These are phyloP conservation scores for Coecobrya sp. DNA, from an alignment of 2,888 invertebrate species.

Conservation along the genomic window DNA sequence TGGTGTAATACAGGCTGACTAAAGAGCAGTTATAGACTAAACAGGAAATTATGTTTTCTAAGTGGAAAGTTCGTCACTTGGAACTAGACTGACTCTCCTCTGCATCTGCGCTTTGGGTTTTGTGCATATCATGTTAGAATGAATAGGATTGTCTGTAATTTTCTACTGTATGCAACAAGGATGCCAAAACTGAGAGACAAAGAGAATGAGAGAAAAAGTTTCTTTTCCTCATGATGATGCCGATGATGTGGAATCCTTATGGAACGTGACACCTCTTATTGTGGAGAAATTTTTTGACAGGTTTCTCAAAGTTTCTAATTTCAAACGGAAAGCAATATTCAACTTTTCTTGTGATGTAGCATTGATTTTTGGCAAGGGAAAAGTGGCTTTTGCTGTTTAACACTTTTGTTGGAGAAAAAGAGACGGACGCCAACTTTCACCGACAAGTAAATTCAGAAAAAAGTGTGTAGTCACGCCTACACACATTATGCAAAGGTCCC, in stretches of 20 bases:
- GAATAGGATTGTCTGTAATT: neutral
- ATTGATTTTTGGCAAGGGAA: neutral
- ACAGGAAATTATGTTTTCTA: no score
- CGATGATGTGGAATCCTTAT: neutral
- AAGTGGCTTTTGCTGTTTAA: conserved; percentile 1
- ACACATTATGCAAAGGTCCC: neutral
- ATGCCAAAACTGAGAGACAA: neutral
- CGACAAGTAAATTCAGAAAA: neutral
- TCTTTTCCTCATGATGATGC: neutral
- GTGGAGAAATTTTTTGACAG: conserved; percentile 37
- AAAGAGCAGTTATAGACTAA: no score
- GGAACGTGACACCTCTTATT: conserved; percentile 29
- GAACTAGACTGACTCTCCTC: no score
- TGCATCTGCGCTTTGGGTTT: no score
- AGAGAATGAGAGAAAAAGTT: neutral
- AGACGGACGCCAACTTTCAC: neutral
- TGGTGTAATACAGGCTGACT: no score
- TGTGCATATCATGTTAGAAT: neutral
- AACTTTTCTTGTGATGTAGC: neutral
- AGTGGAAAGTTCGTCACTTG: no score
- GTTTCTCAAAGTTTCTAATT: conserved; percentile 52
- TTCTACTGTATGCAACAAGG: neutral
- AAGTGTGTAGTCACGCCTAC: neutral
- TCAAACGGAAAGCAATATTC: conserved; percentile 44
- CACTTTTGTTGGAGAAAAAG: neutral